Evolutionary conservation across 1,140 invertebrate species (phyloP), one percentile per base, ranked within the genome.

Genomic region (Polyergus mexicanus): DNA sequence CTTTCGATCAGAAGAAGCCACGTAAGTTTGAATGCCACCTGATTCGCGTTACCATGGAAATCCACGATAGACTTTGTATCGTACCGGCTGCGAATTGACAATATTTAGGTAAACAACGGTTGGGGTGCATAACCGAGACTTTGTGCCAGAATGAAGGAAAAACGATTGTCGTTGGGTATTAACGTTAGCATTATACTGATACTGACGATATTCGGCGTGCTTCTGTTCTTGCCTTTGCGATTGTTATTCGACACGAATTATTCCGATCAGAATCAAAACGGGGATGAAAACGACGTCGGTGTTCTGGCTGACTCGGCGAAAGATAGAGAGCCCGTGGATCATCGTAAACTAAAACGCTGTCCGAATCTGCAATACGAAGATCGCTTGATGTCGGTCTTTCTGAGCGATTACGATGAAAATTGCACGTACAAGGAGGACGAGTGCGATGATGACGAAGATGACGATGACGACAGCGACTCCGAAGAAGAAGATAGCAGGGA

Each of bases 361-460:
- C 92, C 91, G 1, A 88, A 56, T 16, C 85, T 92, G 13, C 72
- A 88, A 5, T 94, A 94, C 69, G 56, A 89, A 41, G 65, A 85
- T 22, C 76, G 87, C 35, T 32, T 94, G n/a, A 87, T 60, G 47
- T 90, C 87, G 10, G 78, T 88, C 19, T 90, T 92, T 25, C 28
- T 85, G 22, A 90, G 88, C 56, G 77, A 92, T 86, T 94, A 93
- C 80, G 94, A 95, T 56, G n/a, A 86, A n/a, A 94, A 94, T 81
- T 94, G 94, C 38, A 92, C 91, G 0, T 89, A 85, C 41, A 35
- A 25, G 58, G 63, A 44, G 25, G 60, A 81, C 22, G 41, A 85
- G 3, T 22, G 38, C 22, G 5, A 71, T 16, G 22, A 32, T 65
- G n/a, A 60, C 1, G 60, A 63, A 3, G 56, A n/a, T 5, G 58